Base-by-base conservation (phyloP, 2,113 vertebrate species). In the Oryzias melastigma region DNA sequence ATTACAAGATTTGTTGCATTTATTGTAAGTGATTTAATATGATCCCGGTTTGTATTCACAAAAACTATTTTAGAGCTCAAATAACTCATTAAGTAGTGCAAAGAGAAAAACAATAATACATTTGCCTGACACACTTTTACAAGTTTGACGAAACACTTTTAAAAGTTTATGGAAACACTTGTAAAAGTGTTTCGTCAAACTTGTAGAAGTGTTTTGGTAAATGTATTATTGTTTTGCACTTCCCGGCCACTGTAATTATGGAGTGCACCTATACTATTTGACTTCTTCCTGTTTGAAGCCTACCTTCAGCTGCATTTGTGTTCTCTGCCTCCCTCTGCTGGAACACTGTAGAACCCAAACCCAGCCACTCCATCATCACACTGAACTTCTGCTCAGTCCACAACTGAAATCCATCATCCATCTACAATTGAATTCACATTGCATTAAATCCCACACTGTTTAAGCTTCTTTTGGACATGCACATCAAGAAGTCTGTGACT, bases 281-380 rank as follows among this genome's bases (percentile, higher is more conserved):
- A 0, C 17, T 52, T 51, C 24, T 24, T 1, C 7, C 2, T 59
- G 4, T 22, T 5, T 60, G 57, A 51, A 29, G 4, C 79, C 79
- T 85, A 95, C 95, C 92, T 86, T 75, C 71, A 76, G 84, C 82
- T 76, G 68, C 75, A 72, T 78, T 70, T 56, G 4, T 70, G 27
- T 18, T 43, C 59, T 79, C 65, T 84, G 76, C 73, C 85, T 76
- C 77, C 76, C 58, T 88, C 78, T 89, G 88, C 14, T 68, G 85
- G 81, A 94, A 88, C 18, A 77, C 43, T 2, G 80, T 74, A 22
- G 67, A 65, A 57, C 90, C 90, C 44, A 95, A 79, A 49, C 93
- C 93, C 77, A 98, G 86, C 95, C 96, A 97, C 35, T 96, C 94
- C 51, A 92, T 74, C 48, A 98, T 92, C 78, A 91, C 0, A 12